Evolutionary conservation across 2,888 invertebrate genomes (phyloP).

Genomic region (Aphelenchoides bicaudatus): DNA sequence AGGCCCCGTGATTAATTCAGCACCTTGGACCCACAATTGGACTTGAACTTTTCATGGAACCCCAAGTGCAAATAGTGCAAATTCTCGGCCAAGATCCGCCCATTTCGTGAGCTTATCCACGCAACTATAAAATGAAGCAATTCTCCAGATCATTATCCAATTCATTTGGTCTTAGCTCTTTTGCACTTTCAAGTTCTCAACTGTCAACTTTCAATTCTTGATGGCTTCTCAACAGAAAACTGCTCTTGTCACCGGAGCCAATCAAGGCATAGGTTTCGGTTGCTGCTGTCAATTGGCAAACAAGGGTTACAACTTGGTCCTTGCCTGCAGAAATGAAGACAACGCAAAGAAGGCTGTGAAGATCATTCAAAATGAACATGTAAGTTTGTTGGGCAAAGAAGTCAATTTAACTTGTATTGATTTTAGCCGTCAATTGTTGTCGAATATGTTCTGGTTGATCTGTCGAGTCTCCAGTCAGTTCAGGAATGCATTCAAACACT

Average conservation of each 20-base stretch:
- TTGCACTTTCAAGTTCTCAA: not conserved
- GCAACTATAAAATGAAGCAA: constrained; percentile 5
- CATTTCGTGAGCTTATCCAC: not conserved
- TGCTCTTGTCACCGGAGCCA: constrained; percentile 30
- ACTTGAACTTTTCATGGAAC: no score
- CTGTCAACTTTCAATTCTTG: not conserved
- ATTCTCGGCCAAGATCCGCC: no score
- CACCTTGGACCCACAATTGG: no score
- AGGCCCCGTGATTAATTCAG: no score
- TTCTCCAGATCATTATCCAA: constrained; percentile 1
- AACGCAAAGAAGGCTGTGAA: constrained; percentile 26
- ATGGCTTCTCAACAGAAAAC: constrained; percentile 18
- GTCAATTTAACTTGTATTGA: not conserved
- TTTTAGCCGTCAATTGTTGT: constrained; percentile 8
- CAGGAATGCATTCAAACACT: constrained; percentile 15
- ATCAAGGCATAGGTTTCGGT: constrained; percentile 32
- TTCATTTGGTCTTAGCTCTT: constrained; percentile 4
- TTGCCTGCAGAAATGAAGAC: constrained; percentile 34
- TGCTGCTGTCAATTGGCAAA: constrained; percentile 27
- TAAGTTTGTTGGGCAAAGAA: constrained; percentile 14
- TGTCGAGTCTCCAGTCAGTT: constrained; percentile 20
- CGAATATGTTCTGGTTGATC: constrained; percentile 21
- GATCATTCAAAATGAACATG: constrained; percentile 19
- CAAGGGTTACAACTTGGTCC: constrained; percentile 31
- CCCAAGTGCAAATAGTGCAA: no score